These are phyloP conservation scores for Mesopsocus fuscifrons DNA, from an alignment of 2,888 invertebrate species.

Conservation along the genomic window DNA sequence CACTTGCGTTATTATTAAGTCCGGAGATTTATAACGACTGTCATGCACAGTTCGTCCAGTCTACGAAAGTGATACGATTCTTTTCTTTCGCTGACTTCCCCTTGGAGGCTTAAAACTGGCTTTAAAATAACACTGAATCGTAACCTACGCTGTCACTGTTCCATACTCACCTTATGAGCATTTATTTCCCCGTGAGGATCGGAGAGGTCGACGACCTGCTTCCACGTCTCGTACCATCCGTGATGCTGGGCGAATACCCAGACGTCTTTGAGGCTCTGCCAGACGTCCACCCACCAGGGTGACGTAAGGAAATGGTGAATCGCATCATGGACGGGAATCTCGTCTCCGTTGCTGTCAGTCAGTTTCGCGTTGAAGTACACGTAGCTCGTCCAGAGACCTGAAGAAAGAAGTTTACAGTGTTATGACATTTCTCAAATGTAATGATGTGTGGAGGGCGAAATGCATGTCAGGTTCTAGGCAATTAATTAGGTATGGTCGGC, in stretches of 20 bases:
- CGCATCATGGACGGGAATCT: slow-evolving; percentile 74
- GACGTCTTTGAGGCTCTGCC: slow-evolving; percentile 45
- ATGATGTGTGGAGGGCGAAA: too few relatives aligned
- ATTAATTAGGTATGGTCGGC: too few relatives aligned
- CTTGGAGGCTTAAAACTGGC: too few relatives aligned
- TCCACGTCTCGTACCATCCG: slow-evolving; percentile 78
- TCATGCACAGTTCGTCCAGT: too few relatives aligned
- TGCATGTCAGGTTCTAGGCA: too few relatives aligned
- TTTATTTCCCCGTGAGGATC: slow-evolving; percentile 85
- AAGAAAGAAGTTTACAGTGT: neutral
- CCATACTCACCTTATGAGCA: slow-evolving; percentile 60
- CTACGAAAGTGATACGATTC: too few relatives aligned
- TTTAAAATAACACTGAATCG: too few relatives aligned
- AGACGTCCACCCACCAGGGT: slow-evolving; percentile 67
- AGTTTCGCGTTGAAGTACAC: slow-evolving; percentile 77
- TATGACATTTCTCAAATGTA: neutral
- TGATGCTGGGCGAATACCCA: slow-evolving; percentile 64
- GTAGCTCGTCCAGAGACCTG: slow-evolving; percentile 54
- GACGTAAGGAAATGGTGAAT: slow-evolving; percentile 76
- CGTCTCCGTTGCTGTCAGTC: slow-evolving; percentile 68
- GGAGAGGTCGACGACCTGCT: slow-evolving; percentile 62
- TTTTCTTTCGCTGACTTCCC: too few relatives aligned
- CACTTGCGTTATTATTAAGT: too few relatives aligned
- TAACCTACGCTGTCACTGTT: too few relatives aligned
- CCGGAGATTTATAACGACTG: too few relatives aligned